Evolutionary conservation across 2,113 vertebrate genomes (phyloP).

Genomic region (Illadopsis cleaveri): DNA sequence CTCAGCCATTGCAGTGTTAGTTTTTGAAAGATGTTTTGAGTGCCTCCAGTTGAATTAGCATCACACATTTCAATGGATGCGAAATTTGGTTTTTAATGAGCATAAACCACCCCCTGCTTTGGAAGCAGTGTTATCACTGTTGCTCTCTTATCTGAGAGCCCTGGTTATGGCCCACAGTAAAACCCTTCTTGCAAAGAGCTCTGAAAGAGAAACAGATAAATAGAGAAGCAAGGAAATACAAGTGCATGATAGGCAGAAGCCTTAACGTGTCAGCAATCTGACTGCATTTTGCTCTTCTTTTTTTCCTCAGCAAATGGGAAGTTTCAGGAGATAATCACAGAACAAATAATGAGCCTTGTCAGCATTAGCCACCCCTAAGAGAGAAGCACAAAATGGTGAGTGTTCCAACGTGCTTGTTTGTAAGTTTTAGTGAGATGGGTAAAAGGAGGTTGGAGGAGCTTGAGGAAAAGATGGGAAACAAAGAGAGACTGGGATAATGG

Average conservation of each 20-base stretch:
- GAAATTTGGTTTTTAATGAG: neutral
- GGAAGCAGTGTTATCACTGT: neutral
- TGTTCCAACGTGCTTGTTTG: neutral
- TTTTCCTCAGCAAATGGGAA: neutral
- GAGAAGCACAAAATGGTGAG: neutral
- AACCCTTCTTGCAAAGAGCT: neutral
- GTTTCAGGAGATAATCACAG: neutral
- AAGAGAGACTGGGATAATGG: neutral
- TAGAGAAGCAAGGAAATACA: neutral
- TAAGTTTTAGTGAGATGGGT: neutral
- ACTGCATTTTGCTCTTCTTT: neutral
- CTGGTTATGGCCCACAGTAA: neutral
- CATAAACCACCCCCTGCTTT: neutral
- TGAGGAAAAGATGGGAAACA: neutral
- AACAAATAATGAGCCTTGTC: neutral
- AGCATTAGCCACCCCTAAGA: neutral
- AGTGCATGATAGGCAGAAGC: neutral
- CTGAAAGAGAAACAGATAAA: neutral
- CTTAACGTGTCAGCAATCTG: neutral
- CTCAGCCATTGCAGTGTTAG: neutral
- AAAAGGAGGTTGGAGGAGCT: neutral
- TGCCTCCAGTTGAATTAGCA: neutral
- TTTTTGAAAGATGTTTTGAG: neutral
- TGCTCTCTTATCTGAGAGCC: neutral
- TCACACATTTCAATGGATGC: neutral